Evolutionary conservation across 2,113 vertebrate species (phyloP).

Genomic region (Lynx canadensis): DNA sequence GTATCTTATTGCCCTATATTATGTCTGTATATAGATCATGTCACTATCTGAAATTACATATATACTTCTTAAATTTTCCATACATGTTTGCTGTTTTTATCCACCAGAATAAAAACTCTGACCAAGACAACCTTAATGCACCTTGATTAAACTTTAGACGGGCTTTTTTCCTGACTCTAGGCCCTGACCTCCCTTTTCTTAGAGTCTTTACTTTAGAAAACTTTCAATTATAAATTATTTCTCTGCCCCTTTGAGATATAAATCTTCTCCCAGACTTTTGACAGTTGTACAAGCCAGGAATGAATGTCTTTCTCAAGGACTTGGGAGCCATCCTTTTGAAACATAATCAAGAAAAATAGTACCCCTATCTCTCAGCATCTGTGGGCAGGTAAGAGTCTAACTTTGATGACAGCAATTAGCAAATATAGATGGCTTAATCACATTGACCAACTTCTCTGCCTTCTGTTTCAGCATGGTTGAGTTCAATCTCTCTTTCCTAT

Average conservation of each 20-base stretch:
- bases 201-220: background rate
- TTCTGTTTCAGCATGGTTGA: background rate
- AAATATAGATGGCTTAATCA: background rate
- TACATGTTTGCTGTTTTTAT: background rate
- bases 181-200: background rate
- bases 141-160: background rate
- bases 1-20: background rate
- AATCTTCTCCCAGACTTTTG: background rate
- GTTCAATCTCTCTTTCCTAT: background rate
- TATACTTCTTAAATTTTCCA: background rate
- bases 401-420: background rate
- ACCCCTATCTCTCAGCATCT: background rate
- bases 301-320: background rate
- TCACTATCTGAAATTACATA: background rate
- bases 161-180: background rate
- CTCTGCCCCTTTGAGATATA: background rate
- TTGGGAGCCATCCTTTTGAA: background rate
- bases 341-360: background rate
- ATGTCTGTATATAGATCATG: background rate
- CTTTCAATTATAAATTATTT: background rate
- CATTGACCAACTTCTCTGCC: background rate
- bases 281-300: background rate
- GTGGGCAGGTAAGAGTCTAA: background rate
- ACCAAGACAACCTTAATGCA: background rate
- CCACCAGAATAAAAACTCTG: background rate